Evolutionary conservation across 2,113 vertebrate genomes (phyloP), one percentile per base, ranked within the genome.

Genomic region (Tiliqua scincoides): DNA sequence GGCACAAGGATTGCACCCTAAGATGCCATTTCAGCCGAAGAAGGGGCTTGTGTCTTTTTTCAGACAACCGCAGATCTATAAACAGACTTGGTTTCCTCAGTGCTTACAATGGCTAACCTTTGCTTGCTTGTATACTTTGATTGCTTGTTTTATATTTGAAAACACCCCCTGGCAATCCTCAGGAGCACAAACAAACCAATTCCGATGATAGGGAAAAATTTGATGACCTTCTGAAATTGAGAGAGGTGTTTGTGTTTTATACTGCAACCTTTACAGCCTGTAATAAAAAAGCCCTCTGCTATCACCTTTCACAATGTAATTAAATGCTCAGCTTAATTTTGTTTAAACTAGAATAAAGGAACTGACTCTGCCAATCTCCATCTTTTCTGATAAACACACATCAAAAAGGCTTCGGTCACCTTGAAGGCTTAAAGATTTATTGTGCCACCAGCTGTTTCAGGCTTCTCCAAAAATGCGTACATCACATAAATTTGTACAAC

Each of bases 301-400:
- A 85, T 9, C 48, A 85, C 68, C 63, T 35, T 25, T 17, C 43
- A 54, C 62, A 20, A 80, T 43, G 18, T 30, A 61, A 67, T 59
- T 61, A 70, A 78, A 86, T 73, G 73, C 32, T n/a, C 52, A 67
- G 23, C 43, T 32, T 57, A 14, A 57, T 57, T 78, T 57, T 70
- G 74, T 78, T 87, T 73, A 11, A 35, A 15, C 27, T 25, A 71
- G 74, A 91, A 40, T 21, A 82, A 37, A 87, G 25, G 84, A 14
- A 21, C 3, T 5, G 11, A 43, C 74, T 40, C 63, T 83, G 57
- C 35, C 57, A 85, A 79, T 91, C 14, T 3, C 30, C 48, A 87
- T 0, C 14, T 67, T 90, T 43, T 63, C 70, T 88, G 30, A 37
- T 84, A 43, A 27, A 57, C 54, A 57, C 17, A 17, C 54, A 57